Conservation (phyloP, 2,113 vertebrate species). For the Choloepus hoffmanni region DNA sequence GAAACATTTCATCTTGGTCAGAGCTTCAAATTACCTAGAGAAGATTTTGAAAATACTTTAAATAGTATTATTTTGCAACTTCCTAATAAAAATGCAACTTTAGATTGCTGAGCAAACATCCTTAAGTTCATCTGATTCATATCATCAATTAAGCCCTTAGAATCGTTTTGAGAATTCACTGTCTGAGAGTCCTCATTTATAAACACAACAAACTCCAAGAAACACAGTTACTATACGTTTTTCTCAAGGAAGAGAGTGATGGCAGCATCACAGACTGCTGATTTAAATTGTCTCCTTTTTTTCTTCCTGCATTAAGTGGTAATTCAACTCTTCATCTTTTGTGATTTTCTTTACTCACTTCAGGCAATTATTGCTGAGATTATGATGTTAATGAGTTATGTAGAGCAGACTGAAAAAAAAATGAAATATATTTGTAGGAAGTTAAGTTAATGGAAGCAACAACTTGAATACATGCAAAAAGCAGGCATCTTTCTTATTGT, state of each 20-base stretch:
- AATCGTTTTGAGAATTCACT: slow-evolving; percentile 72
- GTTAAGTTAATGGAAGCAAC: slow-evolving; percentile 87
- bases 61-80: slow-evolving; percentile 59
- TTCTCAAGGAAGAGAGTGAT: slow-evolving; percentile 76
- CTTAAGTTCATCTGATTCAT: slow-evolving; percentile 62
- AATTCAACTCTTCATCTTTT: slow-evolving; percentile 89
- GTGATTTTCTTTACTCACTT: slow-evolving; percentile 88
- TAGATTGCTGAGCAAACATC: slow-evolving; percentile 74
- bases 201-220: slow-evolving; percentile 75
- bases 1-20: background rate
- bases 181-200: slow-evolving; percentile 75
- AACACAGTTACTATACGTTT: slow-evolving; percentile 82
- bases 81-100: slow-evolving; percentile 48
- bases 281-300: slow-evolving; percentile 84
- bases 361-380: slow-evolving; percentile 88
- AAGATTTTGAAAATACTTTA: slow-evolving; percentile 58
- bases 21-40: slow-evolving; percentile 16
- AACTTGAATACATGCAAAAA: slow-evolving; percentile 85
- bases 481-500: slow-evolving; percentile 85
- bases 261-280: slow-evolving; percentile 75
- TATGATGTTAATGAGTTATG: slow-evolving; percentile 90
- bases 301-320: slow-evolving; percentile 88
- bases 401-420: slow-evolving; percentile 84
- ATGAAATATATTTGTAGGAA: slow-evolving; percentile 86
- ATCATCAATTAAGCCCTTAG: slow-evolving; percentile 66